Evolutionary conservation across 2,113 vertebrate species (phyloP), one percentile per base, ranked within the genome.

Genomic region (Mus musculus): DNA sequence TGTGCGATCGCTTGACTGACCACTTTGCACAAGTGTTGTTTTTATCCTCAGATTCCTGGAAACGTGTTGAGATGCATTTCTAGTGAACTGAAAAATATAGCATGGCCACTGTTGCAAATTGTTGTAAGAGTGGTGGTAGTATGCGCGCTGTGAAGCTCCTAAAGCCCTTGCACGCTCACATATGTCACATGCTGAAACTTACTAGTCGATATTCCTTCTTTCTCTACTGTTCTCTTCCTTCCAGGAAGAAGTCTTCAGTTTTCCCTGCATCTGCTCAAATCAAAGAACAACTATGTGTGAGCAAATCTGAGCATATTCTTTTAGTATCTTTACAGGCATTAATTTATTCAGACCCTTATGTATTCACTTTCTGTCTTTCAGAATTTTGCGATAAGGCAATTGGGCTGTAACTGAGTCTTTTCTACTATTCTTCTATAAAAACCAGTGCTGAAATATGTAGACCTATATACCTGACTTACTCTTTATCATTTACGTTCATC

Each of bases 71-170:
- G 65, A 61, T 61, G 81, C 59, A 88, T 61, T 86, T 78, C 3
- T 24, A 87, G 4, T 52, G n/a, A 56, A 54, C 65, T 81, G 86
- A n/a, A 12, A 4, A 82, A 28, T 56, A 69, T 89, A 24, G 26
- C 42, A 36, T 87, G 78, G 52, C 77, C 72, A 88, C 92, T 78
- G 90, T 3, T 59, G 33, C 28, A 73, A 91, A 75, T 81, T 10
- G 12, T 77, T 78, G 93, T 88, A 87, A 91, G 30, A 63, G 65
- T 78, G 87, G 65, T 88, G 75, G 88, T 80, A 81, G 17, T 93
- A 56, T 80, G 14, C 33, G 30, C 76, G 54, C 76, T 28, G 85
- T 76, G 69, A 94, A 84, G 3, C 81, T 69, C 69, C 76, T 88
- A 86, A 88, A 49, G 63, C 36, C 33, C 36, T 85, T 90, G 76